Conservation (phyloP, 2,113 vertebrate species). For the Campylomormyrus tamandua region DNA sequence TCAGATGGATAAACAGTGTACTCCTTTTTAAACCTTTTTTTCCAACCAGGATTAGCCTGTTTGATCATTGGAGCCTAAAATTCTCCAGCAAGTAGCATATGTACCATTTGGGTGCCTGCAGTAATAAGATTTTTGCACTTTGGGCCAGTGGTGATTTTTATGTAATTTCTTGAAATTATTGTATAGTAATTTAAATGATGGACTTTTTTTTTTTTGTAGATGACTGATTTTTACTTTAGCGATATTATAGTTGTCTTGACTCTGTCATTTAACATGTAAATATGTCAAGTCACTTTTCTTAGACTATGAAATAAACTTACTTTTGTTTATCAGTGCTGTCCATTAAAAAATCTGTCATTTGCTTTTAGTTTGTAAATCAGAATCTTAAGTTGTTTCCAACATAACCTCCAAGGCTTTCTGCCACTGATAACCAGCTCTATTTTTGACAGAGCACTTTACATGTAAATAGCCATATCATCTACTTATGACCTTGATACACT, state of each 20-base stretch:
- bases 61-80: not conserved
- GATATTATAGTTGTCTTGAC: not conserved
- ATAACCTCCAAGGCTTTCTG: not conserved
- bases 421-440: not conserved
- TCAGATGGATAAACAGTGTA: not conserved
- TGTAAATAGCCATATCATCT: not conserved
- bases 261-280: not conserved
- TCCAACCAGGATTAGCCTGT: not conserved
- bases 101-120: not conserved
- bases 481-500: not conserved
- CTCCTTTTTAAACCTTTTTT: not conserved
- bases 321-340: not conserved
- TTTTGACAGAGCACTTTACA: not conserved
- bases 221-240: not conserved
- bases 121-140: conserved; percentile 14
- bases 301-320: not conserved
- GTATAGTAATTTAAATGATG: conserved; percentile 10
- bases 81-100: not conserved
- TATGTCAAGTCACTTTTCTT: not conserved
- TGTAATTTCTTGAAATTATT: not conserved
- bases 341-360: not conserved
- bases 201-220: not conserved
- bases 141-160: conserved; percentile 3
- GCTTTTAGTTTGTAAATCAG: not conserved
- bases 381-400: not conserved